Conservation (phyloP, 2,888 invertebrate genomes). For the Ennomos erosarius region DNA sequence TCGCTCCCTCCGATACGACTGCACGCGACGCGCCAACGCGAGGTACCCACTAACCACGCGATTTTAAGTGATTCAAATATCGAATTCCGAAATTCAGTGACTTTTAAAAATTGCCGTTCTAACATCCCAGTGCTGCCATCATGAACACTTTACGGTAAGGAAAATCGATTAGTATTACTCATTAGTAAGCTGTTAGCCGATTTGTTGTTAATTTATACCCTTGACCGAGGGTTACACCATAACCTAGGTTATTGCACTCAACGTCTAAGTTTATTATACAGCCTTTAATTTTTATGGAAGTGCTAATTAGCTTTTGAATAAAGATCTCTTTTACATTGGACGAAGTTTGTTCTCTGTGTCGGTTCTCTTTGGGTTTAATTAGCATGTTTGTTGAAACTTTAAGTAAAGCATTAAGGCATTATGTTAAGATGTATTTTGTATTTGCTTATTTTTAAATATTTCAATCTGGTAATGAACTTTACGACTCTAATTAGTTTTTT, state of each 20-base stretch:
- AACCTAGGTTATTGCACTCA: slow-evolving; percentile 55
- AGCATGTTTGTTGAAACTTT: slow-evolving; percentile 14
- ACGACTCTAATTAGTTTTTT: too few species aligned
- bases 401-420: too few species aligned
- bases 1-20: slow-evolving; percentile 63
- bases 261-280: slow-evolving; percentile 45
- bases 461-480: too few species aligned
- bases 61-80: slow-evolving; percentile 53
- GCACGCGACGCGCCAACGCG: slow-evolving; percentile 48
- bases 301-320: slow-evolving; percentile 48
- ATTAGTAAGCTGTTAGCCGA: slow-evolving; percentile 43
- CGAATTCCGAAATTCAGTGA: slow-evolving; percentile 45
- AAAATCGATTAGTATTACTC: slow-evolving; percentile 28
- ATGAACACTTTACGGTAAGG: slow-evolving; percentile 77
- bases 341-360: slow-evolving; percentile 18
- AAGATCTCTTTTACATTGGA: slow-evolving; percentile 37
- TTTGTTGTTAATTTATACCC: slow-evolving; percentile 52
- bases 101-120: slow-evolving; percentile 45
- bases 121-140: slow-evolving; percentile 49
- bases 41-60: slow-evolving; percentile 50
- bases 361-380: slow-evolving; percentile 13
- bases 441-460: too few species aligned
- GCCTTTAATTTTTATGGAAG: slow-evolving; percentile 50
- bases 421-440: too few species aligned
- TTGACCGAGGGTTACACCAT: slow-evolving; percentile 56